These are phyloP conservation scores for Cosmorhoe ocellata DNA, from an alignment of 2,888 invertebrate genomes.

Conservation along the genomic window DNA sequence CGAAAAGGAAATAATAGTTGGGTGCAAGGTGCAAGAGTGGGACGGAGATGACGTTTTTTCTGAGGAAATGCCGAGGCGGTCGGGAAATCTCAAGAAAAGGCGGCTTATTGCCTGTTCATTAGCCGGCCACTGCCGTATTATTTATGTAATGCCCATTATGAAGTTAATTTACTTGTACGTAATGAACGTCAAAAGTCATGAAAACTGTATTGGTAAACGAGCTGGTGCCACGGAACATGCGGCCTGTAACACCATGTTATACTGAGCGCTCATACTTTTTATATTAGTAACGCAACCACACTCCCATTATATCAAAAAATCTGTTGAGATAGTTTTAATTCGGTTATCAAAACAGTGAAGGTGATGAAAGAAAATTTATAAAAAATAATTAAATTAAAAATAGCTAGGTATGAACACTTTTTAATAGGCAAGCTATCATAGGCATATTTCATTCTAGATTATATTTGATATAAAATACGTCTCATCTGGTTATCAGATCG, in stretches of 20 bases:
- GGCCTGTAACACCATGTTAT: neutral
- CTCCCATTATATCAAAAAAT: no score
- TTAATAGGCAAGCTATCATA: no score
- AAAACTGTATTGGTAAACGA: constrained; percentile 34
- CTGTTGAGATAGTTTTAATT: no score
- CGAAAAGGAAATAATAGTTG: constrained; percentile 74
- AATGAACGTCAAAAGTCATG: constrained; percentile 39
- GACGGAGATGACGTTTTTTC: constrained; percentile 60
- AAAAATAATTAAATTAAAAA: no score
- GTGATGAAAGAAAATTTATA: no score
- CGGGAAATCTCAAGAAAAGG: constrained; percentile 73
- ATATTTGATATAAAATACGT: no score
- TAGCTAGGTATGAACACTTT: no score
- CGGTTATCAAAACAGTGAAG: no score
- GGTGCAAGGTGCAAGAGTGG: constrained; percentile 74
- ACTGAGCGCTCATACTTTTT: no score
- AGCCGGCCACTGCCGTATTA: constrained; percentile 44
- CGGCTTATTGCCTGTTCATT: constrained; percentile 49
- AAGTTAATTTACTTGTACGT: constrained; percentile 39
- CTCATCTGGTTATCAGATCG: no score
- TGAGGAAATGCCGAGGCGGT: constrained; percentile 67
- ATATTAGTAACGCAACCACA: no score
- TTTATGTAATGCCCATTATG: constrained; percentile 49
- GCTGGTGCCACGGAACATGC: constrained; percentile 4
- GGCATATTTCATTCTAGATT: no score